A percentile compares a stretch with the other conserved stretches of the same genome.
These are phyloP conservation scores for Heterocephalus glaber DNA, from an alignment of 2,113 vertebrate species.

Conservation along the genomic window DNA sequence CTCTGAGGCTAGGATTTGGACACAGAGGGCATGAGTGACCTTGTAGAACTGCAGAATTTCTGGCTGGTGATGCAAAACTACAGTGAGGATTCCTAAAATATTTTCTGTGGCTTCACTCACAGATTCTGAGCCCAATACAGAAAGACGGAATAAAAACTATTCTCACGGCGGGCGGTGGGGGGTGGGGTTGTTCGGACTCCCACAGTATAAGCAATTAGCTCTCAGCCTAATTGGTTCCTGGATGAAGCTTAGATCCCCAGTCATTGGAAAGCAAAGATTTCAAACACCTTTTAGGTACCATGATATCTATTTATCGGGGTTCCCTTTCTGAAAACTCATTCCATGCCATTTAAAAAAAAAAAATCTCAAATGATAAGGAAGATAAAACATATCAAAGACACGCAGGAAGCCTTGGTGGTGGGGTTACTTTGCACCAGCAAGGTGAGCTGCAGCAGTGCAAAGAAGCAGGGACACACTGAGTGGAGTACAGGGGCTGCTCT, in stretches of 20 bases:
- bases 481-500: neutral
- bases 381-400: neutral
- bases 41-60: neutral
- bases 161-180: no score
- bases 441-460: neutral
- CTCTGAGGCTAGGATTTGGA: neutral
- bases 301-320: neutral
- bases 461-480: accelerated
- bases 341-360: neutral
- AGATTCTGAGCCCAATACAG: neutral
- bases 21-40: neutral
- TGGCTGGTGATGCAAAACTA: neutral
- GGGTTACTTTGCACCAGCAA: no score
- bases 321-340: neutral
- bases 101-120: neutral
- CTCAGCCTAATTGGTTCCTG: neutral
- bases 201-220: neutral
- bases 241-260: neutral
- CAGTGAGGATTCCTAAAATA: neutral
- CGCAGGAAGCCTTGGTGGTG: no score
- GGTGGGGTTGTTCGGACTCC: neutral
- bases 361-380: neutral
- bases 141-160: neutral
- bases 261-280: neutral
- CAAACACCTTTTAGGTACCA: neutral